Base-by-base conservation (phyloP, 2,888 invertebrate species). In the Lutraria lutraria region DNA sequence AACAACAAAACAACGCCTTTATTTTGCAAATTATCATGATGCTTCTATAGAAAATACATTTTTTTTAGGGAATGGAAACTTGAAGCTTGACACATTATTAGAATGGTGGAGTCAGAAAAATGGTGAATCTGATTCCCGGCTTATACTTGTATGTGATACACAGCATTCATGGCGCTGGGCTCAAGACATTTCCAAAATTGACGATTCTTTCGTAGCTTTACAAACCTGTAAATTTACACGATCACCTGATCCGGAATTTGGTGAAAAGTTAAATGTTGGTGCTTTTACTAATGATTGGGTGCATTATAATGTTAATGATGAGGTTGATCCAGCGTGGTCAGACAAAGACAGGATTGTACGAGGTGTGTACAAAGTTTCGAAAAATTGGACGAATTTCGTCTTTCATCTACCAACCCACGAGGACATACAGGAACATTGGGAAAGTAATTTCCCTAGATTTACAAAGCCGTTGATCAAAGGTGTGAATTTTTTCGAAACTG, bases 71-170 rank as follows among this genome's bases (percentile, higher is more conserved):
- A 93, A 94, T 90, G 94, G 94, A 43, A 93, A 87, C 63, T 88
- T 96, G 85, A 94, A 94, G 63, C 89, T 96, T 25, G 94, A 95
- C 43, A 94, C 93, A 15, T 85, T 96, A 53, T 83, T 96, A 72
- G 95, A 95, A 81, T 95, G 95, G 95, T 96, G 96, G 96, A 81
- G 91, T 34, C 93, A 94, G 68, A 94, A 94, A 83, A 94, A 95
- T 83, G 90, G 68, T 6, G 91, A 92, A 2, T 93, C 93, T 34
- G 96, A 95, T 29, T 92, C 96, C 53, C 93, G 96, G 0, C 94
- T 96, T 21, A 94, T 96, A 56, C 93, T 96, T 8, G 93, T 96
- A 2, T 93, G 96, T 53, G 96, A 96, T 90, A 94, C 96, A 8
- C 92, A 92, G 29, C 90, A 95, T 87, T 96, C 96, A 15, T 94